Conservation (phyloP, 2,888 invertebrate genomes). For the Latrodectus elegans region DNA sequence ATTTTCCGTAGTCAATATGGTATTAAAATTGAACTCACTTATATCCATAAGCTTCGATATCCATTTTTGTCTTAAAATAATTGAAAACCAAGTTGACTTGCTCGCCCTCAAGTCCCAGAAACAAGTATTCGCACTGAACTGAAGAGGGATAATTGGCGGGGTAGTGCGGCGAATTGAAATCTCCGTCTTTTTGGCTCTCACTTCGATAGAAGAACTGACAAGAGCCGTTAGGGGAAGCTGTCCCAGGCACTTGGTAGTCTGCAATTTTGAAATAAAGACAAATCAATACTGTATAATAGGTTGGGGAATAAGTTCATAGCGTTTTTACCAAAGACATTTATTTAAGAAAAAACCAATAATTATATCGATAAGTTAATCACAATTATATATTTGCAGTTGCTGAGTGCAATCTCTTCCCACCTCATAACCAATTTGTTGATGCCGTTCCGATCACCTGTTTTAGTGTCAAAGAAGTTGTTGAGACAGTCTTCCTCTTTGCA, state of each 20-base stretch:
- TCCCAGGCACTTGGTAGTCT: conserved; percentile 75
- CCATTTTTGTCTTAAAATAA: conserved; percentile 70
- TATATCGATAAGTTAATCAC: too few species aligned
- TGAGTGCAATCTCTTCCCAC: too few species aligned
- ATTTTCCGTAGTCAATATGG: too few species aligned
- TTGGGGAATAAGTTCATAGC: too few species aligned
- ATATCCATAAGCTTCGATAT: conserved; percentile 70
- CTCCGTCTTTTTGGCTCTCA: conserved; percentile 88
- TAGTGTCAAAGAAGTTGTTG: too few species aligned
- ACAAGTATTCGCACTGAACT: conserved; percentile 94
- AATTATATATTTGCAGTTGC: too few species aligned
- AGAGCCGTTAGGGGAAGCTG: conserved; percentile 90
- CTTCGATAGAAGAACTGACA: conserved; percentile 94
- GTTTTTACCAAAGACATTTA: too few species aligned
- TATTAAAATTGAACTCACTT: conserved; percentile 53
- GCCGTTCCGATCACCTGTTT: too few species aligned
- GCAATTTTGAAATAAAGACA: background rate
- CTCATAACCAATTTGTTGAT: too few species aligned
- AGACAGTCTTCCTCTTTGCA: too few species aligned
- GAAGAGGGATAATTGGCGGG: conserved; percentile 97
- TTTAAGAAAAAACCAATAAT: too few species aligned
- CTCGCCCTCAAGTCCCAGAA: conserved; percentile 81
- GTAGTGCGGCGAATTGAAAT: conserved; percentile 96
- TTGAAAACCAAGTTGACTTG: conserved; percentile 84
- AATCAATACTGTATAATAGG: background rate